Base-by-base conservation (phyloP, 1,140 invertebrate genomes). In the Argopecten irradians region DNA sequence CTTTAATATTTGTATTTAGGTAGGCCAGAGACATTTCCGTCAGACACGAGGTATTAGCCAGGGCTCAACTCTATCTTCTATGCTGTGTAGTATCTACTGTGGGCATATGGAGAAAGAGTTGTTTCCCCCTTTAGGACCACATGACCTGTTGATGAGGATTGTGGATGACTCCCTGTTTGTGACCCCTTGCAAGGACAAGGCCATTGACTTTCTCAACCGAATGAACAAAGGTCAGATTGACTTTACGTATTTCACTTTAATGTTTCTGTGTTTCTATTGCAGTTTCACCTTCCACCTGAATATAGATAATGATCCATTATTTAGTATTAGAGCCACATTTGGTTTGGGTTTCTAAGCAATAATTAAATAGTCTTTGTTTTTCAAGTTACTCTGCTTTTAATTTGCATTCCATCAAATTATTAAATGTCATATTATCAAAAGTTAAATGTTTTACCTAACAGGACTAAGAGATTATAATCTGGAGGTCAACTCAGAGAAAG, bases 121-220 rank as follows among this genome's bases (percentile, higher is more conserved):
- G 46, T 71, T 71, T 71, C 35, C 91, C 19, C n/a, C 85, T 5
- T 22, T 89, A 22, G 39, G 85, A n/a, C 33, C 87, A 9, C 90
- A 92, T 34, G 93, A 93, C 46, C 84, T 94, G n/a, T 22, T 92
- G 87, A 91, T 94, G 89, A 92, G 93, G 39, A 89, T 92, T 33
- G 93, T 94, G 2, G 93, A 94, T 90, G 93, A 94, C 88, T 91
- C 88, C 83, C 86, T 93, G 19, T 93, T 92, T 90, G 84, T 94
- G n/a, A 92, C 93, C 14, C 93, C 93, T n/a, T 82, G 86, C 34
- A 89, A 87, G 82, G 84, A 90, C 0, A 90, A 86, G 28, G 93
- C 93, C 43, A 46, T 91, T 13, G 22, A 82, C 0, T 93, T 92
- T 55, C 82, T 93, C 11, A 28, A 84, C 7, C 90, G 35, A 14